phyloP scores from a whole-genome alignment of 2,113 vertebrate genomes.

The Panthera uncia region DNA sequence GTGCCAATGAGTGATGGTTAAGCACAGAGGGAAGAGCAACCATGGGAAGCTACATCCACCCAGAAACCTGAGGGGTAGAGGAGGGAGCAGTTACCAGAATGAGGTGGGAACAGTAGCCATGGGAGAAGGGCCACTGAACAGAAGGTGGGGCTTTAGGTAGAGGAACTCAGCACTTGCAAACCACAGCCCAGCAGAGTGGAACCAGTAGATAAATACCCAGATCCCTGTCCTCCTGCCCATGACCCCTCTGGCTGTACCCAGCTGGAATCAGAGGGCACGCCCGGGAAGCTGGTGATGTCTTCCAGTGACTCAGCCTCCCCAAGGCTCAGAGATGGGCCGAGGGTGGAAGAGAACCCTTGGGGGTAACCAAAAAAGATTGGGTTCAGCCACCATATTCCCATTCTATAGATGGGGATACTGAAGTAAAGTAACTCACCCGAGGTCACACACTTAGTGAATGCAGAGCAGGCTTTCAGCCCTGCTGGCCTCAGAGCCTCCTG shows the following conservation, averaged over 20 bases:
- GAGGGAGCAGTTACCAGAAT: not conserved
- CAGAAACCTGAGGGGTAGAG: not conserved
- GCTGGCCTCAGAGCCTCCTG: not conserved
- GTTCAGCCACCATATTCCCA: not conserved
- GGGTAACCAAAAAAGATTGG: accelerated
- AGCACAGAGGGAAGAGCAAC: not conserved
- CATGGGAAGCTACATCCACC: not conserved
- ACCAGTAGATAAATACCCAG: not conserved
- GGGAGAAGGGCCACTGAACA: not conserved
- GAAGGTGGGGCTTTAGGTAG: not conserved
- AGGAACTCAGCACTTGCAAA: not conserved
- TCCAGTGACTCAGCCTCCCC: not conserved
- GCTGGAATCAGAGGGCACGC: not conserved
- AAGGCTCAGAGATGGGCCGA: not conserved
- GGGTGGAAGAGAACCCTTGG: not conserved
- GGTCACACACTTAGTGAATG: not conserved
- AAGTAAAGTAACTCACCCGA: not conserved
- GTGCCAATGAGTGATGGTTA: not conserved
- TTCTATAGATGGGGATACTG: not conserved
- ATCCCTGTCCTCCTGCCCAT: too few relatives aligned
- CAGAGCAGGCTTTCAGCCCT: not conserved
- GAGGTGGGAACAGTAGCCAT: not conserved
- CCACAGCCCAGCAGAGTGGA: not conserved
- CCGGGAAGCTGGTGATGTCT: accelerated
- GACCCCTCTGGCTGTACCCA: too few relatives aligned